Evolutionary conservation across 1,140 invertebrate genomes (phyloP).

Genomic region (Cotesia vestalis): DNA sequence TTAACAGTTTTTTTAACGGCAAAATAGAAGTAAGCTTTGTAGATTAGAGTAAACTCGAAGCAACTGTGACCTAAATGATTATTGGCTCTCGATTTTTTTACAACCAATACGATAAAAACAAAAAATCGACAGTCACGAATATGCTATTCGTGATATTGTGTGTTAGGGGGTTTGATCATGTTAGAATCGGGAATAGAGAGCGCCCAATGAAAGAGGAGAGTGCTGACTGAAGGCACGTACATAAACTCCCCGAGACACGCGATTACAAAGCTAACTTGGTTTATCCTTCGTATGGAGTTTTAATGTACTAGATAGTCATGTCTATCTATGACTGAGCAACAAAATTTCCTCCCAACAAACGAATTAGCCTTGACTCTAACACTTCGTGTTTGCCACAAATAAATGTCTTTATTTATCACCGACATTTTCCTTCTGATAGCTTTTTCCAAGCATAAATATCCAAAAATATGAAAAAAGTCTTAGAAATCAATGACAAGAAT

Average conservation of each 20-base stretch:
- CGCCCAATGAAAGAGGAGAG: too few species aligned
- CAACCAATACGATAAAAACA: not conserved
- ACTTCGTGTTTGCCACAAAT: constrained; percentile 44
- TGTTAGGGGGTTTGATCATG: too few species aligned
- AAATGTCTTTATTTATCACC: constrained; percentile 26
- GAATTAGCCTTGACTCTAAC: constrained; percentile 54
- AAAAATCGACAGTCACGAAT: constrained; percentile 1
- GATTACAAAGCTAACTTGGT: constrained; percentile 19
- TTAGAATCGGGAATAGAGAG: too few species aligned
- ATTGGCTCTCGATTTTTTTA: not conserved
- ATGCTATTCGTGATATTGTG: not conserved
- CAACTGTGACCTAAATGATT: too few species aligned
- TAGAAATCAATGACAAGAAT: too few species aligned
- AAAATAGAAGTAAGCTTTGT: too few species aligned
- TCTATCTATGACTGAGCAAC: constrained; percentile 19
- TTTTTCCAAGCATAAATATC: too few species aligned
- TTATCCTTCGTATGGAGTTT: not conserved
- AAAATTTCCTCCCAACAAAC: constrained; percentile 39
- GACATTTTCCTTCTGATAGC: too few species aligned
- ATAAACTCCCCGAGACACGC: constrained; percentile 53
- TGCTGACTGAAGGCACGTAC: constrained; percentile 42
- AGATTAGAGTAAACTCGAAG: too few species aligned
- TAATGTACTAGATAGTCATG: not conserved
- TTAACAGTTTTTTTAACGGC: too few species aligned
- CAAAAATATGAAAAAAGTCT: too few species aligned